Evolutionary conservation across 2,888 invertebrate species (phyloP), one percentile per base, ranked within the genome.

Genomic region (Xestoiulus laeticollis): DNA sequence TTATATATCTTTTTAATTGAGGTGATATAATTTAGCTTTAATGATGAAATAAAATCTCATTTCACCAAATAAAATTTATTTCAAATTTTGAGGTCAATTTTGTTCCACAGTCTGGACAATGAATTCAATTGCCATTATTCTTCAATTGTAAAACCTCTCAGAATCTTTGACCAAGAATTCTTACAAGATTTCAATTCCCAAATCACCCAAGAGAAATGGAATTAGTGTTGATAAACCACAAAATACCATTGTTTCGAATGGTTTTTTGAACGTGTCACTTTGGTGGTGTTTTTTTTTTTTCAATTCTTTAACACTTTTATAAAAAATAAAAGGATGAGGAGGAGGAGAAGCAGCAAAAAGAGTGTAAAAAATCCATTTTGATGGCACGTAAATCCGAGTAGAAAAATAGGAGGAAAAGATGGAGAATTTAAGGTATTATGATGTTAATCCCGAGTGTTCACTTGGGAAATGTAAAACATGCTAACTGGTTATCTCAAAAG

Each of bases 401-500:
- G 6, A 68, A 68, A 68, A 68, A 68, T 2, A n/a, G 26, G 68
- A 26, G 26, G 68, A 16, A 14, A 22, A 68, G 12, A 26, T 30
- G 68, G 26, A 68, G 68, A 68, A 68, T 59, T 59, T 26, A 68
- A 68, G 68, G 68, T 26, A 68, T 68, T 68, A 68, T 68, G 26
- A 26, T 68, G 68, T 68, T 68, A 68, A 68, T 68, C 68, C 68
- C 68, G 8, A 68, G 68, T 68, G 68, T n/a, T 68, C 68, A 26
- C 68, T 68, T 3, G 68, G 68, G 68, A 68, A 68, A 68, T 68
- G 68, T 68, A 68, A 68, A 68, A 68, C 68, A 68, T 68, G 68
- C 68, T 68, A 68, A 68, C 68, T 68, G 68, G 68, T 68, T 68
- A 68, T 68, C 68, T 68, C 68, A 26, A 68, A 68, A 68, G 26